Percentiles rank a stretch among this genome's conserved stretches.
phyloP scores from a whole-genome alignment of 2,113 vertebrate genomes.

The Otocyon megalotis region DNA sequence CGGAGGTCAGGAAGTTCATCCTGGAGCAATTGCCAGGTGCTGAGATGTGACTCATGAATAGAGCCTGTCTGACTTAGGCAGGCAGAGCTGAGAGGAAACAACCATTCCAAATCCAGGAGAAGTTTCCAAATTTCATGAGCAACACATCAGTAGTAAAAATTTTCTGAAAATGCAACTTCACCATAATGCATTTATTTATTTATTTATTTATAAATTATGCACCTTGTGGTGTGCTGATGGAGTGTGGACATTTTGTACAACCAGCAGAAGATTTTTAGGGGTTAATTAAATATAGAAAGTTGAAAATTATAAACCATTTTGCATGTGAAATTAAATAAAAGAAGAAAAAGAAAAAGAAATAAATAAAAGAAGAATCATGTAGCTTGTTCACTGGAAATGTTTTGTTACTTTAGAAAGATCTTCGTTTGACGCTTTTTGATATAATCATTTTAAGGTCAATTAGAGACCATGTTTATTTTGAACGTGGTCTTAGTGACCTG shows the following conservation, averaged over 20 bases:
- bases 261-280: constrained; percentile 52
- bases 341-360: constrained; percentile 1
- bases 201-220: not conserved
- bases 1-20: not conserved
- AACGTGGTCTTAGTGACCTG: not conserved
- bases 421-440: constrained; percentile 48
- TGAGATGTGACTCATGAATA: not conserved
- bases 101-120: not conserved
- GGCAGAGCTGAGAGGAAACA: not conserved
- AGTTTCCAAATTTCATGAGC: not conserved
- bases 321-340: not conserved
- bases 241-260: not conserved
- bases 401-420: constrained; percentile 46
- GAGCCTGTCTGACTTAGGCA: not conserved
- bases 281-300: constrained; percentile 23
- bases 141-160: not conserved
- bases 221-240: not conserved
- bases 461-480: constrained; percentile 54
- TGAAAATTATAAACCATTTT: constrained; percentile 28
- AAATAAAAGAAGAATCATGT: constrained; percentile 23
- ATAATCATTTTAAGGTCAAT: constrained; percentile 55
- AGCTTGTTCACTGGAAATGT: constrained; percentile 32
- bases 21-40: not conserved
- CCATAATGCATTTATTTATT: not conserved
- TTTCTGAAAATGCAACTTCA: not conserved